Percentiles rank a stretch among this genome's conserved stretches.
Conservation (phyloP, 1,140 invertebrate species). For the Drosophila biarmipes region DNA sequence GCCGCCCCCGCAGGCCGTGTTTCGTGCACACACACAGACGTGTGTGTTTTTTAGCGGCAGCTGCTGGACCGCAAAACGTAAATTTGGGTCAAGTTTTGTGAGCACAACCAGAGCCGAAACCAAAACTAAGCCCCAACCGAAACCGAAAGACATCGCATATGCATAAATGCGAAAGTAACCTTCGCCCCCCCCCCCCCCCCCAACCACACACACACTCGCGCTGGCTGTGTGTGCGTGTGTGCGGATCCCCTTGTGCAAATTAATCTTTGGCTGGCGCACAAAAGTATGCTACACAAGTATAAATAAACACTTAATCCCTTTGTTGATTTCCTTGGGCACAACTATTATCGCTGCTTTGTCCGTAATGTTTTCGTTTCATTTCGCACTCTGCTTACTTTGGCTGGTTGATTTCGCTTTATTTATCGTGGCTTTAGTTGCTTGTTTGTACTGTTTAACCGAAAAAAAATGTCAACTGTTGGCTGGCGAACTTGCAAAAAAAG, state of each 20-base stretch:
- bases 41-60: conserved; percentile 28
- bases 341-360: background rate
- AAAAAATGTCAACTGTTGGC: conserved; percentile 38
- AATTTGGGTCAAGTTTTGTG: conserved; percentile 80
- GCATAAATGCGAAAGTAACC: conserved; percentile 24
- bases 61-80: conserved; percentile 72
- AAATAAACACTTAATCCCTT: conserved; percentile 63
- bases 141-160: conserved; percentile 20
- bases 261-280: conserved; percentile 57
- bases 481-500: conserved; percentile 37
- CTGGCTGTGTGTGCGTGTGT: conserved; percentile 7
- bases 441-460: conserved; percentile 27
- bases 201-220: too few relatives aligned
- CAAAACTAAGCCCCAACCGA: conserved; percentile 12
- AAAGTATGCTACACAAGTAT: conserved; percentile 53
- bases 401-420: conserved; percentile 17
- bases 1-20: conserved; percentile 14
- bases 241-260: conserved; percentile 28
- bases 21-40: too few relatives aligned
- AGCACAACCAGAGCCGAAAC: conserved; percentile 32
- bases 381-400: conserved; percentile 1
- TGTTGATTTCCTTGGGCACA: conserved; percentile 14
- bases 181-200: background rate
- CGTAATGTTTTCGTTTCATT: conserved; percentile 42
- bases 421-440: conserved; percentile 20